Percentiles rank a stretch among this genome's conserved stretches.
These are phyloP conservation scores for Epinephelus awoara DNA, from an alignment of 2,797 vertebrate species.

Conservation along the genomic window DNA sequence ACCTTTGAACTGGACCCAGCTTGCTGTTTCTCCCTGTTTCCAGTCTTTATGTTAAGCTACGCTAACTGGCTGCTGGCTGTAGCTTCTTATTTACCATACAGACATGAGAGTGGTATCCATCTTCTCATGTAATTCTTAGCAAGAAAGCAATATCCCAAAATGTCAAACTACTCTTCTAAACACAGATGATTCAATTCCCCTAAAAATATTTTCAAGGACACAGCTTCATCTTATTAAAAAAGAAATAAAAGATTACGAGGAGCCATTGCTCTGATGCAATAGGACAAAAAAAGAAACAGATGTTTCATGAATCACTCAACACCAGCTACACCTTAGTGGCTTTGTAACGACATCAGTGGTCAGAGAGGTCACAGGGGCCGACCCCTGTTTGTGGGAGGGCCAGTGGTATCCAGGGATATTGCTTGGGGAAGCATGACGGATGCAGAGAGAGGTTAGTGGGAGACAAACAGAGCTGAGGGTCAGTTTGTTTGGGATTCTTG, in stretches of 20 bases:
- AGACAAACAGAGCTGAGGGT: slow-evolving; percentile 76
- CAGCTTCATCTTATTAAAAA: neutral
- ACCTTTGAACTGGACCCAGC: neutral
- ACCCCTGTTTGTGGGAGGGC: slow-evolving; percentile 54
- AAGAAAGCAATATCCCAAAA: neutral
- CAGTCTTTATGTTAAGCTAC: neutral
- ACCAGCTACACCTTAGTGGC: slow-evolving; percentile 20
- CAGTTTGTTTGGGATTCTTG: slow-evolving; percentile 84
- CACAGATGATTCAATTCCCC: neutral
- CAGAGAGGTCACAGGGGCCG: slow-evolving; percentile 50
- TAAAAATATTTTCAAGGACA: neutral
- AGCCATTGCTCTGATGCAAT: neutral
- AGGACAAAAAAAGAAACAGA: slow-evolving; percentile 15
- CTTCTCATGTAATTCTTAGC: neutral
- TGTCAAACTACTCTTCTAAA: neutral
- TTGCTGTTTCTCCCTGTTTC: neutral
- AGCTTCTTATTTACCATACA: neutral
- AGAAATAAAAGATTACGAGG: fast-evolving
- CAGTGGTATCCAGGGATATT: slow-evolving; percentile 64
- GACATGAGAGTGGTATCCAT: neutral
- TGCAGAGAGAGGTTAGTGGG: slow-evolving; percentile 59
- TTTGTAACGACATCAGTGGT: slow-evolving; percentile 45
- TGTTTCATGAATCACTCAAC: slow-evolving; percentile 38
- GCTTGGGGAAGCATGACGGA: slow-evolving; percentile 52
- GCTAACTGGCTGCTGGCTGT: neutral